A percentile compares a stretch with the other conserved stretches of the same genome.
phyloP scores from a whole-genome alignment of 2,113 vertebrate genomes.

The Edolisoma coerulescens region DNA sequence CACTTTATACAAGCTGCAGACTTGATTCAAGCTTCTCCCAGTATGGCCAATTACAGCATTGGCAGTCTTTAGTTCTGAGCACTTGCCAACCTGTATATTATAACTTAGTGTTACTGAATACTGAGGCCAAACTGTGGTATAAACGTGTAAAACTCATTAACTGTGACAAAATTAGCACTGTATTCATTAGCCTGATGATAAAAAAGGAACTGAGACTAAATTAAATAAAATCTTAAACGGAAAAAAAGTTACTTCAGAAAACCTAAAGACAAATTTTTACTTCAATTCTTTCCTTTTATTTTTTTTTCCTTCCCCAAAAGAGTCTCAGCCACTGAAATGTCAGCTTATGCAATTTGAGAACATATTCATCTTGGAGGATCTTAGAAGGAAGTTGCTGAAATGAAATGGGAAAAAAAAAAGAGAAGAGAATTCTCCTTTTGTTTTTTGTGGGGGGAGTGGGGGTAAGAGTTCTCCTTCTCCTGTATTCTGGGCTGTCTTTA shows the following conservation, averaged over 20 bases:
- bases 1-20: neutral
- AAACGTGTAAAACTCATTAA: constrained; percentile 20
- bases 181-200: constrained; percentile 22
- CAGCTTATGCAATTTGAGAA: constrained; percentile 38
- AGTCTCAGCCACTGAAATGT: neutral
- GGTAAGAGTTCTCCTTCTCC: constrained; percentile 64
- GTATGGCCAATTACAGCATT: neutral
- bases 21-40: neutral
- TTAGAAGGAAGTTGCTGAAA: constrained; percentile 57
- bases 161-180: constrained; percentile 44
- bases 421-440: constrained; percentile 83
- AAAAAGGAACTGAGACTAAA: constrained; percentile 1
- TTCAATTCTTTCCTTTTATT: neutral
- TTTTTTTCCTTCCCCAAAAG: neutral
- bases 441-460: constrained; percentile 24
- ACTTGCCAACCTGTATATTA: neutral
- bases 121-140: neutral
- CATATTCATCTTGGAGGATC: constrained; percentile 56
- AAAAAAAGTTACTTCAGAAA: neutral
- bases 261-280: neutral
- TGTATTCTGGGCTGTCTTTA: constrained; percentile 70
- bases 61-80: neutral
- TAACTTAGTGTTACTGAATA: neutral
- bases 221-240: neutral
- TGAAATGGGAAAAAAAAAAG: constrained; percentile 34